Evolutionary conservation across 2,113 vertebrate genomes (phyloP).

Genomic region (Hippoglossus stenolepis): DNA sequence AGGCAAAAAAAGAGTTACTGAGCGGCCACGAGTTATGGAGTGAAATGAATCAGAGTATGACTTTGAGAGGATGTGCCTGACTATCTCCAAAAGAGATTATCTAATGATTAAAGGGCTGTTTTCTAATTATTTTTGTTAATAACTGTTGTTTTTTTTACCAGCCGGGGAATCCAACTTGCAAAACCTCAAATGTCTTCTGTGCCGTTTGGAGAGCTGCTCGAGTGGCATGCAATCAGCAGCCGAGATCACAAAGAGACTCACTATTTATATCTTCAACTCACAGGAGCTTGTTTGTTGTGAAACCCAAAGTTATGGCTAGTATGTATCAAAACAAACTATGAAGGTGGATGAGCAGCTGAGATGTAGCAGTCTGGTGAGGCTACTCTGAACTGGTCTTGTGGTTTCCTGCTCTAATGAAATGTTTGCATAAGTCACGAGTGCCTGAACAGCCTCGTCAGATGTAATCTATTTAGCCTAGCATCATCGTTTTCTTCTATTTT

Average conservation of each 20-base stretch:
- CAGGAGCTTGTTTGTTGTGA: neutral
- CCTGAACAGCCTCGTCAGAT: neutral
- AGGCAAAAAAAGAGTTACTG: neutral
- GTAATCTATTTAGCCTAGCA: slow-evolving; percentile 16
- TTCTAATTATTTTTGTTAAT: neutral
- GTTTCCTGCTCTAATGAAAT: slow-evolving; percentile 10
- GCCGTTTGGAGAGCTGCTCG: slow-evolving; percentile 15
- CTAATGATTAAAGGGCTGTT: slow-evolving; percentile 11
- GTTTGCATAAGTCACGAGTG: slow-evolving; percentile 34
- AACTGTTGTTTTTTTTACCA: neutral
- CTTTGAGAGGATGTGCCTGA: neutral
- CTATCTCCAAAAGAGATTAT: slow-evolving; percentile 16
- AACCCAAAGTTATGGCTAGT: neutral
- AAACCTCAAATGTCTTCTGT: neutral
- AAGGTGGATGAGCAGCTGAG: neutral
- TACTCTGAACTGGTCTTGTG: neutral
- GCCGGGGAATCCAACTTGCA: slow-evolving; percentile 14
- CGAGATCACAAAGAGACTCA: neutral
- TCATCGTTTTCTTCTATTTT: slow-evolving; percentile 9
- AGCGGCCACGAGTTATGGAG: slow-evolving; percentile 9
- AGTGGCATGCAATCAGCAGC: neutral
- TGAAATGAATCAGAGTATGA: slow-evolving; percentile 26
- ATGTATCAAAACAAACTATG: neutral
- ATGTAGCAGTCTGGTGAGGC: neutral
- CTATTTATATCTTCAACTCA: slow-evolving; percentile 22